Conservation (phyloP, 35 echinoderm and acorn worm species). For the Diadema setosum region DNA sequence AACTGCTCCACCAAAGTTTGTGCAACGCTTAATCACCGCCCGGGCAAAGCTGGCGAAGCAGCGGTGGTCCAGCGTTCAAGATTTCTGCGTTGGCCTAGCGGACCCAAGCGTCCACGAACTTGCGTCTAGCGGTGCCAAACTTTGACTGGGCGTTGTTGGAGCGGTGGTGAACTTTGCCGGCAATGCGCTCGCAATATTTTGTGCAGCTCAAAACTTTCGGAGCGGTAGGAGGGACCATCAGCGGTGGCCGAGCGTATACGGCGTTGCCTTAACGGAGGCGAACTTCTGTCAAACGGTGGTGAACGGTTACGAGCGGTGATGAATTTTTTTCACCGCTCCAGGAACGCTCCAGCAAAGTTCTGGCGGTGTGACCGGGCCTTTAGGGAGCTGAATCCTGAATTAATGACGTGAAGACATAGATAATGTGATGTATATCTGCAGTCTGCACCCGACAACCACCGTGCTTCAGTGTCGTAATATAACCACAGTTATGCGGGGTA, state of each 20-base stretch:
- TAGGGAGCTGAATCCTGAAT: too few species aligned
- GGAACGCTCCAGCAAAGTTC: slow-evolving; percentile 5
- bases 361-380: neutral
- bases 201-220: neutral
- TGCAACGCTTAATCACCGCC: neutral
- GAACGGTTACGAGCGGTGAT: neutral
- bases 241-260: neutral
- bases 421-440: too few species aligned
- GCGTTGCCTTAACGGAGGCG: neutral
- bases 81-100: slow-evolving; percentile 6
- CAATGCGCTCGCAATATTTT: neutral
- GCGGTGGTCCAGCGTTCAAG: neutral
- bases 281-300: neutral
- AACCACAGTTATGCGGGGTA: too few species aligned
- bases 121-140: neutral
- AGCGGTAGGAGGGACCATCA: neutral
- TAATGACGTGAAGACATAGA: too few species aligned
- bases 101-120: neutral
- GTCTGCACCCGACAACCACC: too few species aligned
- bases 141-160: neutral
- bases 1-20: slow-evolving; percentile 3
- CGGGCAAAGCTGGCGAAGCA: neutral
- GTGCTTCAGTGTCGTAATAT: too few species aligned
- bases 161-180: neutral
- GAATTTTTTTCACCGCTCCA: neutral